Base-by-base conservation (phyloP, 64 coral and sea anemone genomes). In the Montipora efflorescens region DNA sequence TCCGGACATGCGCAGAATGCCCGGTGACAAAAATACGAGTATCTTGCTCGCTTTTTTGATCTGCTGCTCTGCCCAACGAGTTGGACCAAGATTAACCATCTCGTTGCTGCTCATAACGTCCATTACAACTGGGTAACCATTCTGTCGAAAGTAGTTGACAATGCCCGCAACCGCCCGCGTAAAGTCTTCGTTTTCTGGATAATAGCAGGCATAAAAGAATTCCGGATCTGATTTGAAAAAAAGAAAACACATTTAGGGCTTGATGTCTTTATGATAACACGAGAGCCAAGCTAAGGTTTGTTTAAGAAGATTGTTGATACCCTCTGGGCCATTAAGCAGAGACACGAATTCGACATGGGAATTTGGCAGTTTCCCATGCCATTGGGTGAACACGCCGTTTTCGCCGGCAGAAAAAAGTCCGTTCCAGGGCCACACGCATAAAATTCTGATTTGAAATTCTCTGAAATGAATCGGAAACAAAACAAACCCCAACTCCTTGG, bases 1-100 rank as follows among this genome's bases (percentile, higher is more conserved):
- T 5, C 64, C 66, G 71, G 19, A 71, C 19, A 86, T 12, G 5
- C 82, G 82, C 66, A 86, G 11, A 86, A 86, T 59, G 4, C 66
- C 64, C 13, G 82, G 82, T 48, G 82, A 86, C 44, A 86, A 59
- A 50, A 86, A 86, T 14, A 86, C 66, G 4, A 86, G 82, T 48
- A 86, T 48, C 21, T 86, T 86, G 46, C 19, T 43, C 4, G 82
- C 82, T 51, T 71, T 69, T 46, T 71, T 69, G 18, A 86, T 86
- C 47, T 86, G 82, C n/a, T 86, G 82, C 13, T 86, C 82, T 15
- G 82, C 82, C 82, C 82, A 86, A 7, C 82, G 82, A 50, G 62
- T 72, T 86, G 82, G 82, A 48, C 82, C 82, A 86, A 69, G 62
- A 72, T 69, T 20, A 8, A 86, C 23, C 4, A 59, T 44, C 18